Percentiles rank a stretch among this genome's conserved stretches.
These are phyloP conservation scores for Heliconius aoede DNA, from an alignment of 2,888 invertebrate species.

Conservation along the genomic window DNA sequence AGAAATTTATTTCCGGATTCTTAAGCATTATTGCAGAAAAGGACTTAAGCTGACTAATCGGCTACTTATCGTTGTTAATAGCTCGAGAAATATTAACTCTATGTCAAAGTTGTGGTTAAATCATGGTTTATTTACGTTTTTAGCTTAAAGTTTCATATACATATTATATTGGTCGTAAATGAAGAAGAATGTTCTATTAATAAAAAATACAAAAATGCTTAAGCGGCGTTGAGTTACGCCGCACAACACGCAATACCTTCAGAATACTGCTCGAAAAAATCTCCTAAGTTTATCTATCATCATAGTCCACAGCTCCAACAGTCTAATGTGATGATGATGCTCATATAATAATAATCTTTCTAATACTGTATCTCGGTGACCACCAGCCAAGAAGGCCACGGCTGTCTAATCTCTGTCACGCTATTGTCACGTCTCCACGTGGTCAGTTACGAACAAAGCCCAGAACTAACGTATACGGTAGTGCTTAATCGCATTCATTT, in stretches of 20 bases:
- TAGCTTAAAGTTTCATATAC: not conserved
- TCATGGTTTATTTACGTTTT: not conserved
- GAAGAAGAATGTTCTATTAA: no score
- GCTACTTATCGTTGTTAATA: not conserved
- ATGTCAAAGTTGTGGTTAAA: not conserved
- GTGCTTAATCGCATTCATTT: conserved; percentile 31
- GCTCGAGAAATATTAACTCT: not conserved
- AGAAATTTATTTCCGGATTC: conserved; percentile 2
- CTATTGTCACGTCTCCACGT: conserved; percentile 41
- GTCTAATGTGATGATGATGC: no score
- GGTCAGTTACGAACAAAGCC: conserved; percentile 43
- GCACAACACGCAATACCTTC: no score
- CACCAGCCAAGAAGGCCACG: conserved; percentile 36
- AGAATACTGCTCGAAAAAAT: not conserved
- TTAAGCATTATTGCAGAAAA: conserved; percentile 1
- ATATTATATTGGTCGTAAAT: no score
- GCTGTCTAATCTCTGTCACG: conserved; percentile 20
- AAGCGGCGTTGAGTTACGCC: no score
- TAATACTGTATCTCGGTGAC: conserved; percentile 9
- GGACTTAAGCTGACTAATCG: not conserved
- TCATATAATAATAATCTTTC: not conserved
- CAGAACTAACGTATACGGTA: conserved; percentile 25
- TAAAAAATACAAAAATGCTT: no score
- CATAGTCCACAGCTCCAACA: not conserved
- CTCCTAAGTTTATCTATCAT: not conserved